Base-by-base conservation (phyloP, 2,888 invertebrate species). In the Synergus japonicus region DNA sequence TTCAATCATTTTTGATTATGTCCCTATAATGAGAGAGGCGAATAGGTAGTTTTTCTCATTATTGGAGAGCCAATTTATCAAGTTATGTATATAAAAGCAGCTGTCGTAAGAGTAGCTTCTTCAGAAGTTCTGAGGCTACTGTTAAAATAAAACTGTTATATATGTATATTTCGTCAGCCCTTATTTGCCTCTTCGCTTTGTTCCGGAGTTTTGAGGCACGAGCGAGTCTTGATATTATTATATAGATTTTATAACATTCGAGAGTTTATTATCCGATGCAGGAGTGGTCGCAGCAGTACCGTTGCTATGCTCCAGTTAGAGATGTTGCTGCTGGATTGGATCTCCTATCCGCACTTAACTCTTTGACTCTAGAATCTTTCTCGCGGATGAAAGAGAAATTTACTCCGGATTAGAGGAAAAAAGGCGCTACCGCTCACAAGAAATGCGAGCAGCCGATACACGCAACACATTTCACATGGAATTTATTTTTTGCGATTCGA, bases 301-400 rank as follows among this genome's bases (percentile, higher is more conserved):
- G 90, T 91, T 90, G 87, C 87, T 86, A 83, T 88, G 91, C 91
- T 92, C 91, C 88, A 92, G 91, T 91, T 86, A 87, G 89, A 87
- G 87, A 87, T 84, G 29, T 22, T 22, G 22, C 1, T 29, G 85
- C 82, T 79, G 83, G 49, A 85, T 83, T 79, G 82, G 49, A 85
- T 83, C 81, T 22, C 22, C 37, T 81, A 83, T 83, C 78, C 43
- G 15, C 37, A 37, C 37, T 37, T 37, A 37, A 37, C 37, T 64
- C 66, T 81, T 83, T 82, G 77, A 79, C 81, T 81, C 76, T 65
- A 81, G 81, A 81, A 79, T 79, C 79, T 83, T 79, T 83, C 85
- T 85, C 78, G 81, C 82, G 79, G 86, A 90, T 87, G 91, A 91
- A 91, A 91, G 91, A 91, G 91, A 91, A 91, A 91, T 90, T 87